These are phyloP conservation scores for Achlya flavicornis DNA, from an alignment of 2,888 invertebrate genomes.

Conservation along the genomic window DNA sequence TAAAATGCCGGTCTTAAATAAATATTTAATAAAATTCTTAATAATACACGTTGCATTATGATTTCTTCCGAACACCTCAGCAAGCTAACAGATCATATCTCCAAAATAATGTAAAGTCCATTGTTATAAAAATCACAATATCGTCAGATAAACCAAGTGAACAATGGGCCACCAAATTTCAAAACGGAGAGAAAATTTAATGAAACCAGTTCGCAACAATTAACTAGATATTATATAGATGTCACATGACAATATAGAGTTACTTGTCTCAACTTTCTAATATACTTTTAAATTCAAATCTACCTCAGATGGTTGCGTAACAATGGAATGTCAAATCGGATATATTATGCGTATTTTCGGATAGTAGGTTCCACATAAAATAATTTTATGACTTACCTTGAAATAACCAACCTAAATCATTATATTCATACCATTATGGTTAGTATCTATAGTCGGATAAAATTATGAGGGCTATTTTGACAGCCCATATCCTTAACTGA, in stretches of 20 bases:
- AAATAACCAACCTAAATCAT: background rate
- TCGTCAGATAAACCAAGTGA: background rate
- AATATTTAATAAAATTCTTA: too few species aligned
- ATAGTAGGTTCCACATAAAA: too few species aligned
- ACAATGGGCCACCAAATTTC: background rate
- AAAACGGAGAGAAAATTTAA: background rate
- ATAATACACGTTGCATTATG: background rate
- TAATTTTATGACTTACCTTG: too few species aligned
- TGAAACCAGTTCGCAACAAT: constrained; percentile 4
- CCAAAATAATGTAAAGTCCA: background rate
- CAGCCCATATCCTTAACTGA: too few species aligned
- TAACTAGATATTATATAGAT: background rate
- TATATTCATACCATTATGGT: too few species aligned
- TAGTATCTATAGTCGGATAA: too few species aligned
- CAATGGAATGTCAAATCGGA: background rate
- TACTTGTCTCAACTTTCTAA: constrained; percentile 5
- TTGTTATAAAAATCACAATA: constrained; percentile 1
- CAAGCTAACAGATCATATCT: background rate
- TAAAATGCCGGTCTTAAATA: too few species aligned
- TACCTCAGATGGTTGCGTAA: background rate
- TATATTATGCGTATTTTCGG: too few species aligned
- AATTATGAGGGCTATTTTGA: too few species aligned
- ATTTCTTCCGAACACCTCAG: background rate
- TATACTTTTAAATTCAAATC: background rate
- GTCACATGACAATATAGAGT: constrained; percentile 4